phyloP scores from a whole-genome alignment of 2,888 invertebrate genomes.

The Cacoxenus indagator region DNA sequence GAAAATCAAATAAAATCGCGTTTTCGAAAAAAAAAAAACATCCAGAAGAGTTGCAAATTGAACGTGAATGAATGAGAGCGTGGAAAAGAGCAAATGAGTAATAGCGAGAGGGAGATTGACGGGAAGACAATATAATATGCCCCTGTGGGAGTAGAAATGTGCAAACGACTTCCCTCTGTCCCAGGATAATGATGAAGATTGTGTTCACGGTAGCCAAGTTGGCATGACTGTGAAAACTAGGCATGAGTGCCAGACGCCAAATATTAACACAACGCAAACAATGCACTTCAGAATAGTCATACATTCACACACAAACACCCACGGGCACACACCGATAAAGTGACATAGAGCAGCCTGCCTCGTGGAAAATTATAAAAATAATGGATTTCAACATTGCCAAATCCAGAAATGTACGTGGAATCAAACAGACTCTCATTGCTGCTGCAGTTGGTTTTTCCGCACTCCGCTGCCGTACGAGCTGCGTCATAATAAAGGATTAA shows the following conservation, averaged over 20 bases:
- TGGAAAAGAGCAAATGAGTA: neutral
- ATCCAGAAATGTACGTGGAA: neutral
- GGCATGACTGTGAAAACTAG: slow-evolving; percentile 17
- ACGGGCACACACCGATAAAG: neutral
- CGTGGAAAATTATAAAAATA: slow-evolving; percentile 32
- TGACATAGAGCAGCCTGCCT: neutral
- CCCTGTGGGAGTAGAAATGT: neutral
- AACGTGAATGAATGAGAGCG: slow-evolving; percentile 4
- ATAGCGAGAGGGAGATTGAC: neutral
- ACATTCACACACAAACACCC: neutral
- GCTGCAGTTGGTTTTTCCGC: neutral
- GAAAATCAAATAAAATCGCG: neutral
- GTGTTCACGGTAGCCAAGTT: neutral
- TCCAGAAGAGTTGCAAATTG: slow-evolving; percentile 8
- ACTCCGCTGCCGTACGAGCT: slow-evolving; percentile 23
- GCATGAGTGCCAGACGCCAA: slow-evolving; percentile 55
- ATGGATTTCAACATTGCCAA: slow-evolving; percentile 21
- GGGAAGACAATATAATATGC: neutral
- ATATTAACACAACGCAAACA: slow-evolving; percentile 61
- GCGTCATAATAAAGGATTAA: slow-evolving; percentile 43
- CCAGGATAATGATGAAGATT: slow-evolving; percentile 2
- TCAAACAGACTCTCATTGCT: neutral
- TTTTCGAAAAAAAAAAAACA: neutral
- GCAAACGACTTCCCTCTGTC: slow-evolving; percentile 14
- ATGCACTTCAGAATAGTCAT: slow-evolving; percentile 32